phyloP scores from a whole-genome alignment of 2,797 vertebrate species.

The Allochrocebus solatus region DNA sequence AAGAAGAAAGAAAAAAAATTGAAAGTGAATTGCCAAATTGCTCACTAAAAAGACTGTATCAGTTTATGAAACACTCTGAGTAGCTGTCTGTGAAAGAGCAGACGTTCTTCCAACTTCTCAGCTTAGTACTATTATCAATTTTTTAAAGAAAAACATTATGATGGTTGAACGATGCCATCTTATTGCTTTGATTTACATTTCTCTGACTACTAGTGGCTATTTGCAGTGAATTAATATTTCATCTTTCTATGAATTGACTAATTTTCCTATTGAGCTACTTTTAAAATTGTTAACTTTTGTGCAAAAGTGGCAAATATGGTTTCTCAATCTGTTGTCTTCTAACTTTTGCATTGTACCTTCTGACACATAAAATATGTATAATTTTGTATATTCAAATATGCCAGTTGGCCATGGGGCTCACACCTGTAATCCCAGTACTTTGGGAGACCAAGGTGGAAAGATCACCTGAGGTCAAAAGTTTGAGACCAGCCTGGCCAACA shows the following conservation, averaged over 20 bases:
- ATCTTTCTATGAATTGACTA: neutral
- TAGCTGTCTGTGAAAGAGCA: neutral
- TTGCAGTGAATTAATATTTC: neutral
- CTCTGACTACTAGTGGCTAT: neutral
- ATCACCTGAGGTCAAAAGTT: no score
- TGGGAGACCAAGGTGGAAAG: no score
- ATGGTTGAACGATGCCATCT: neutral
- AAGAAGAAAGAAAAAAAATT: no score
- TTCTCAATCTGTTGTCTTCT: neutral
- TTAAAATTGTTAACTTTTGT: neutral
- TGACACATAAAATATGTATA: neutral
- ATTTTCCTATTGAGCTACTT: neutral
- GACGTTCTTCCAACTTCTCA: no score
- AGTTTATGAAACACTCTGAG: neutral
- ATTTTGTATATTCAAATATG: neutral
- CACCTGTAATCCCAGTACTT: no score
- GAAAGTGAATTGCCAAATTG: neutral
- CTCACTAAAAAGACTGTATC: neutral
- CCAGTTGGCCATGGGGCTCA: neutral
- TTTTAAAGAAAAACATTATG: neutral
- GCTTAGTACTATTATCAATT: neutral
- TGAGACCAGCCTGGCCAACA: no score
- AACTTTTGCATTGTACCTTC: neutral
- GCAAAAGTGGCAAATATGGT: neutral
- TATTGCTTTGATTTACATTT: neutral